Base-by-base conservation (phyloP, 2,113 vertebrate species). In the Poeciliopsis turrubarensis region DNA sequence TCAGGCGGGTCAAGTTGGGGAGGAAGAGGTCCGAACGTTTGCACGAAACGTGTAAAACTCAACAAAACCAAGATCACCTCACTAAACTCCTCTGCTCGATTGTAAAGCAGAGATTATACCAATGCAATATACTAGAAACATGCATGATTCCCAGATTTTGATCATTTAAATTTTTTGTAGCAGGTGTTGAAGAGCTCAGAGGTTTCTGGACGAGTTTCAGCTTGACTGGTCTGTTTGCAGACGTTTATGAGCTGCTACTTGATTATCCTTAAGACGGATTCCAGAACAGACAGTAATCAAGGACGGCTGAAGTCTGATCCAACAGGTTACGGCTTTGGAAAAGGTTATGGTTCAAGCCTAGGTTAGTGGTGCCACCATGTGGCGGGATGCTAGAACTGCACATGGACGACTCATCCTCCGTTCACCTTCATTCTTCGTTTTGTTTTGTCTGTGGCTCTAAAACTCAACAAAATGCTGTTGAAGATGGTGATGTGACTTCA, bases 311-410 rank as follows among this genome's bases (percentile, higher is more conserved):
- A 34, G 34, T 72, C 82, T 67, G 62, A 72, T 72, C 69, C 73
- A 65, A 29, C 65, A 84, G 61, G 76, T 86, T 79, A 85, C 11
- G 57, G 79, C 67, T 70, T 76, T 54, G 29, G 63, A 30, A 37
- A 32, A 51, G 27, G 47, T 44, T 70, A 37, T 75, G 27, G 13
- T 19, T 73, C 9, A 27, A 29, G 51, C 61, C 34, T 30, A 8
- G 74, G 30, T 47, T 13, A 79, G 39, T 71, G 72, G 67, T 39
- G 79, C 91, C 91, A 80, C 79, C 92, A 13, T 78, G 89, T 93
- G 92, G 88, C 70, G 34, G 70, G 0, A 9, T 37, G 29, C 0
- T 68, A 39, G 14, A 32, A 79, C 37, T 86, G 68, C 73, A 73
- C 47, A 65, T 69, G 29, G 57, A 32, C 25, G 19, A 8, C 19